A percentile compares a stretch with the other conserved stretches of the same genome.
Conservation (phyloP, 2,797 vertebrate species). For the Graptemys geographica region DNA sequence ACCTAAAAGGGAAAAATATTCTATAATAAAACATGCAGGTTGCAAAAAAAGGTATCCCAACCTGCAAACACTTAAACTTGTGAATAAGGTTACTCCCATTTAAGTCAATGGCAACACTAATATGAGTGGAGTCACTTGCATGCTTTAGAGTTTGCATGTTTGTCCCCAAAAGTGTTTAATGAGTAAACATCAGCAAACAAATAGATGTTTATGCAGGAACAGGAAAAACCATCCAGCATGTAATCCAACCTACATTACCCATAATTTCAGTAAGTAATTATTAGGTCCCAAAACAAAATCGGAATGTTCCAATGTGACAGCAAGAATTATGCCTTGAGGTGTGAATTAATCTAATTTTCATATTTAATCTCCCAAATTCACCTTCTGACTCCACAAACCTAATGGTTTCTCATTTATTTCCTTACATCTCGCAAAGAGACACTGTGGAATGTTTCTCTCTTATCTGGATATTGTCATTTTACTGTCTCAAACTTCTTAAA, state of each 20-base stretch:
- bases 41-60: neutral
- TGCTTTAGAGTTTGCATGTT: conserved; percentile 4
- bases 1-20: neutral
- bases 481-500: conserved; percentile 81
- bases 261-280: neutral
- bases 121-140: neutral
- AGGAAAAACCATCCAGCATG: neutral
- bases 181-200: neutral
- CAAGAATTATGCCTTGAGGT: neutral
- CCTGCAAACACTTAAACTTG: conserved; percentile 3
- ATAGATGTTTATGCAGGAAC: neutral
- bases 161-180: neutral
- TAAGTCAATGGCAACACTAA: conserved; percentile 15
- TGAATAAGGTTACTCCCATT: conserved; percentile 11
- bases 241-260: rapidly evolving
- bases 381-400: conserved; percentile 45
- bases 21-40: neutral
- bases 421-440: conserved; percentile 46
- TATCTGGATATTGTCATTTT: conserved; percentile 86
- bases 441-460: conserved; percentile 76
- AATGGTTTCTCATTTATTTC: conserved; percentile 36
- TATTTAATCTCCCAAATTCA: conserved; percentile 34
- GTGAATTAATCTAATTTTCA: conserved; percentile 3
- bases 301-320: neutral
- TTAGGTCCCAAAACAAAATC: neutral